Evolutionary conservation across 2,888 invertebrate species (phyloP).

Genomic region (Polydesmus complanatus): DNA sequence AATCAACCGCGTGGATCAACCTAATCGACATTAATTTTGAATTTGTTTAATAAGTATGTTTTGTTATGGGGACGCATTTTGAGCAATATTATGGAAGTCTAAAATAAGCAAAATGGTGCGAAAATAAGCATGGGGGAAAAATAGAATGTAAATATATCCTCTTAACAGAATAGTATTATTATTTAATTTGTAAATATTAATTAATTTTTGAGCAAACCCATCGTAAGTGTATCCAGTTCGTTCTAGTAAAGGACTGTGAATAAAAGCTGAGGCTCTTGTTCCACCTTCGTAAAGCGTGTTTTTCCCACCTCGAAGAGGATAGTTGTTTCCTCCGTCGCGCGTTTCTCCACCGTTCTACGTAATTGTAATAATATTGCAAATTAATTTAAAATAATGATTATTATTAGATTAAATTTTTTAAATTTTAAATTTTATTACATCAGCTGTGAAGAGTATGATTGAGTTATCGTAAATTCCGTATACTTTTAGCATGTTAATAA

Average conservation of each 20-base stretch:
- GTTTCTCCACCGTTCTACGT: conserved; percentile 21
- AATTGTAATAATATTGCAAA: not conserved
- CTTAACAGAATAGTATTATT: too few relatives aligned
- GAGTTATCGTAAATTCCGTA: conserved; percentile 34
- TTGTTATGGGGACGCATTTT: too few relatives aligned
- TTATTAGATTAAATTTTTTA: too few relatives aligned
- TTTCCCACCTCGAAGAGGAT: conserved; percentile 35
- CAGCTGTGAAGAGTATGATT: conserved; percentile 36
- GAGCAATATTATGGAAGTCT: too few relatives aligned
- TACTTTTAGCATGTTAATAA: conserved; percentile 31
- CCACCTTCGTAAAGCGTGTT: conserved; percentile 36
- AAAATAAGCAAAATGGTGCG: too few relatives aligned
- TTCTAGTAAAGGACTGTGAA: conserved; percentile 30
- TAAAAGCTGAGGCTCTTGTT: conserved; percentile 33
- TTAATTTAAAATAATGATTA: not conserved
- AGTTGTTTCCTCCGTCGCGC: conserved; percentile 28
- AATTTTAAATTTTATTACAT: too few relatives aligned
- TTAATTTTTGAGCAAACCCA: conserved; percentile 22
- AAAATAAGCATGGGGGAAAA: too few relatives aligned
- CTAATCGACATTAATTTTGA: too few relatives aligned
- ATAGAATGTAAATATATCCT: too few relatives aligned
- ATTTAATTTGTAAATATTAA: too few relatives aligned
- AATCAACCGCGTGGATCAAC: conserved; percentile 35
- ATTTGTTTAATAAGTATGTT: too few relatives aligned
- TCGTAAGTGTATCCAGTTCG: conserved; percentile 24